These are phyloP conservation scores for Ctenochaetus hawaiiensis DNA, from an alignment of 2,797 vertebrate species.

Conservation along the genomic window DNA sequence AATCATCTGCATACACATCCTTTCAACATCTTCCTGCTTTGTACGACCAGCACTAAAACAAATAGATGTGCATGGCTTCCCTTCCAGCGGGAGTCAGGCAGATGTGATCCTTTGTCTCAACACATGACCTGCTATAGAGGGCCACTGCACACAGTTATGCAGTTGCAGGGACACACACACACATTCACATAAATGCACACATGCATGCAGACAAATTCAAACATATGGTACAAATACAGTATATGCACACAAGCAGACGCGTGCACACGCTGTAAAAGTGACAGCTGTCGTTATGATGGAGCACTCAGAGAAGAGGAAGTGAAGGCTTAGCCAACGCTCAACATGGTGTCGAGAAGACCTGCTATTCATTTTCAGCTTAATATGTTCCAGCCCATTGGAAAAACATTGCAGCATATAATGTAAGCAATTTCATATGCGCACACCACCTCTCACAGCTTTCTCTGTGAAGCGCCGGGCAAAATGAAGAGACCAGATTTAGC, in stretches of 20 bases:
- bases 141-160: constrained; percentile 59
- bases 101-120: constrained; percentile 79
- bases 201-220: constrained; percentile 58
- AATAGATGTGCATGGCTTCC: constrained; percentile 64
- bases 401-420: constrained; percentile 86
- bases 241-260: constrained; percentile 62
- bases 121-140: constrained; percentile 69
- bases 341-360: constrained; percentile 84
- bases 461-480: constrained; percentile 64
- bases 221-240: constrained; percentile 72
- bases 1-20: constrained; percentile 64
- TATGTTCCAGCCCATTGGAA: constrained; percentile 87
- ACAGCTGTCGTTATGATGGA: constrained; percentile 85
- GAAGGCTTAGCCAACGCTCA: constrained; percentile 82
- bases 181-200: constrained; percentile 34
- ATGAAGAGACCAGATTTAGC: constrained; percentile 83
- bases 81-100: constrained; percentile 64
- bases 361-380: constrained; percentile 87
- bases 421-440: constrained; percentile 82
- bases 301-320: constrained; percentile 80
- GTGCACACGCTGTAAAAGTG: constrained; percentile 75
- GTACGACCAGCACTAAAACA: constrained; percentile 52
- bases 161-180: constrained; percentile 32
- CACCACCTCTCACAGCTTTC: constrained; percentile 72
- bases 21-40: constrained; percentile 49